phyloP scores from a whole-genome alignment of 2,888 invertebrate species.

The Latrodectus hesperus region DNA sequence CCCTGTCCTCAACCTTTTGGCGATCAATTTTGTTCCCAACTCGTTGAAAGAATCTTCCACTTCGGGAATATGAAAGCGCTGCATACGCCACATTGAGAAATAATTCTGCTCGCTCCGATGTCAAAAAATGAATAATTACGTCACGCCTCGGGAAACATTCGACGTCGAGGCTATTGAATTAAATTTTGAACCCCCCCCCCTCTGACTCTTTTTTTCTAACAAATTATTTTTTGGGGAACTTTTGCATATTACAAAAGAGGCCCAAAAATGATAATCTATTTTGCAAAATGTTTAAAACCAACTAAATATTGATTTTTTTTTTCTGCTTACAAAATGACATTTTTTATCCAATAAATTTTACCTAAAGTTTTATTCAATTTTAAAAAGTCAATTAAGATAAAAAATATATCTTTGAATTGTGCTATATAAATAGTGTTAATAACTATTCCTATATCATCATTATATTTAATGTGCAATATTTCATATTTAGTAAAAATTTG shows the following conservation, averaged over 20 bases:
- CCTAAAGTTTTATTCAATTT: too few species aligned
- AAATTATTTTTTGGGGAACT: background rate
- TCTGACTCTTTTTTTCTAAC: background rate
- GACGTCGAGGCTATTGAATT: slow-evolving; percentile 47
- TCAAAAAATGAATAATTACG: slow-evolving; percentile 50
- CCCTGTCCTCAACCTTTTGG: background rate
- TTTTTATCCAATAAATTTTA: too few species aligned
- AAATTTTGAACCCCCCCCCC: slow-evolving; percentile 19
- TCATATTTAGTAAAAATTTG: too few species aligned
- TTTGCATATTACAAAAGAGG: background rate
- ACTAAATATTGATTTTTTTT: too few species aligned
- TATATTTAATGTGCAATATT: too few species aligned
- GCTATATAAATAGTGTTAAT: too few species aligned
- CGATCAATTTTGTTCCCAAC: background rate
- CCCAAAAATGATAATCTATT: too few species aligned
- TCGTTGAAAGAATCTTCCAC: background rate
- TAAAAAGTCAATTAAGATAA: too few species aligned
- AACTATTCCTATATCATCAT: too few species aligned
- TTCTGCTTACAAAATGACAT: too few species aligned
- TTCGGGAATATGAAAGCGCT: background rate
- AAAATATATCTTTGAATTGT: too few species aligned
- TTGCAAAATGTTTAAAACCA: too few species aligned
- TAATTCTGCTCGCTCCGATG: slow-evolving; percentile 19
- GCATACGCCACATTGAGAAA: background rate
- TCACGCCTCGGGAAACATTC: slow-evolving; percentile 21